Conservation (phyloP, 2,113 vertebrate species). For the Clinocottus analis region DNA sequence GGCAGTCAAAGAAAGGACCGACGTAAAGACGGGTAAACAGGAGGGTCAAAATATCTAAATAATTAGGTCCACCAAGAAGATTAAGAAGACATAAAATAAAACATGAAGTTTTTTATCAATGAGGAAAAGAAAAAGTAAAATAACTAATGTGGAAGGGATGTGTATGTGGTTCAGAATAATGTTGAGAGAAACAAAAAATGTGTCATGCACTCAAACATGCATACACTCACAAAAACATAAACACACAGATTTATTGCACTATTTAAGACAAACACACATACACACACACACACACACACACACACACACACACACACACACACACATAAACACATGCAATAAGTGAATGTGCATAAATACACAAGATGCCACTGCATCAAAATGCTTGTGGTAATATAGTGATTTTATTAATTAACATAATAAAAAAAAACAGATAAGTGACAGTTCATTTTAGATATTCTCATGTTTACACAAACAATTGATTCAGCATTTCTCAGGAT, state of each 20-base stretch:
- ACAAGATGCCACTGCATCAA: too few species aligned
- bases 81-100: background rate
- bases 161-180: background rate
- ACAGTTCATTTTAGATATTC: background rate
- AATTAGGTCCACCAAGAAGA: background rate
- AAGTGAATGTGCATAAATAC: too few species aligned
- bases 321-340: too few species aligned
- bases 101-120: background rate
- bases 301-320: too few species aligned
- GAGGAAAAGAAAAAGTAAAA: background rate
- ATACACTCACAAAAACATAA: slow-evolving; percentile 5
- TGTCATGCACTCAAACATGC: slow-evolving; percentile 10
- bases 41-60: background rate
- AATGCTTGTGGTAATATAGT: background rate
- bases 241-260: background rate
- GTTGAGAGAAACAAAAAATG: background rate
- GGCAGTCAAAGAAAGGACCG: background rate
- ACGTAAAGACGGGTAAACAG: background rate
- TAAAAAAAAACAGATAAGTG: background rate
- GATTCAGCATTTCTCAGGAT: background rate
- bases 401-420: background rate
- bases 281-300: too few species aligned
- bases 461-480: background rate
- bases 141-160: background rate
- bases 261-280: background rate